A percentile compares a stretch with the other conserved stretches of the same genome.
Conservation (phyloP, 2,888 invertebrate species). For the Disparrhopalites patrizii region DNA sequence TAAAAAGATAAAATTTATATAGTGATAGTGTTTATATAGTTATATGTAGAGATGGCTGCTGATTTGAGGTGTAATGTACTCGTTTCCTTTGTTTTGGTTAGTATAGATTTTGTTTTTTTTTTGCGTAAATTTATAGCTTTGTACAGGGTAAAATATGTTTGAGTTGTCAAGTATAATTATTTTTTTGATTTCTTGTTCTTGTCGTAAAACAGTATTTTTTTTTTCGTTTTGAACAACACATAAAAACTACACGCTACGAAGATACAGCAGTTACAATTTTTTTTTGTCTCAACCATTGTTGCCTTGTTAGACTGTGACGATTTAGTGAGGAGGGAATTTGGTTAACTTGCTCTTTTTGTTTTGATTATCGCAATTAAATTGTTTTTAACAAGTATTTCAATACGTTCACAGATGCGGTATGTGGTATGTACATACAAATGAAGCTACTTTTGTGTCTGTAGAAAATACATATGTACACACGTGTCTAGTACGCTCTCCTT, state of each 20-base stretch:
- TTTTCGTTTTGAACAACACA: background rate
- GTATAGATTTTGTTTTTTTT: constrained; percentile 2
- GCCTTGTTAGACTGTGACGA: constrained; percentile 19
- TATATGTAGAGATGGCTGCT: too few relatives aligned
- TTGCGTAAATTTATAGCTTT: constrained; percentile 17
- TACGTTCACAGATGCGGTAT: background rate
- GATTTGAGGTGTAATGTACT: too few relatives aligned
- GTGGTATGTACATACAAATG: background rate
- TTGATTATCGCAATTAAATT: constrained; percentile 22
- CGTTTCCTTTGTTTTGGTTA: background rate
- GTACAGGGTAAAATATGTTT: constrained; percentile 27
- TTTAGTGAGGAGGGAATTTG: constrained; percentile 24
- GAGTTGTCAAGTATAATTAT: constrained; percentile 16
- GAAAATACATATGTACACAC: background rate
- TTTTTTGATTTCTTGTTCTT: constrained; percentile 23
- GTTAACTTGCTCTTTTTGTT: constrained; percentile 22
- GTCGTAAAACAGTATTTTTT: constrained; percentile 15
- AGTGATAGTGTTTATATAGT: background rate
- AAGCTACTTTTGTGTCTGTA: background rate
- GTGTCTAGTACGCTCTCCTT: too few relatives aligned
- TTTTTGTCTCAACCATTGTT: constrained; percentile 9
- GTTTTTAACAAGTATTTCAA: background rate
- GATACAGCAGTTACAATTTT: background rate
- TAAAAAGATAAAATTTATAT: constrained; percentile 9
- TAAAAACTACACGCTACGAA: background rate